Evolutionary conservation across 2,797 vertebrate genomes (phyloP), one percentile per base, ranked within the genome.

Genomic region (Amblyopsis hoosieri): DNA sequence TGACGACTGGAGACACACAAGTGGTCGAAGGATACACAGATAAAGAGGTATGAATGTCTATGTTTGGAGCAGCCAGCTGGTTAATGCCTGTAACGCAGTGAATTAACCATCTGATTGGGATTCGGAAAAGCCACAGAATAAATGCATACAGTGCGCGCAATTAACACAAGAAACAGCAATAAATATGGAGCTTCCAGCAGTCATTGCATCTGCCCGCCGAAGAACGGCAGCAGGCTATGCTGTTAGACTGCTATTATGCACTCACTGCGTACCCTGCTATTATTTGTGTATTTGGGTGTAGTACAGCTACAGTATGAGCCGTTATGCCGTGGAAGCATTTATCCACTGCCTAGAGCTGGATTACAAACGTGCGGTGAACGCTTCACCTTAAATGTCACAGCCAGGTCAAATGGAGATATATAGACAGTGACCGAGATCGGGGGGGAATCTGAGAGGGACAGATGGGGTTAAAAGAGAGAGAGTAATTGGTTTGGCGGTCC

Each of bases 41-140:
- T 59, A 49, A 67, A 69, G 66, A 66, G 45, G 51, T 45, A 67
- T 59, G 54, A 69, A 42, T 12, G 15, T 67, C 62, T 60, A 67
- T 68, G 69, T 75, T 78, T 49, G 10, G 51, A 83, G 29, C 33
- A 50, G 77, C 61, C 83, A 87, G 81, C 81, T 86, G 85, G 60
- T 79, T 79, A 68, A 82, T 76, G 69, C 75, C 79, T 54, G 46
- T 54, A 75, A 72, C 71, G 67, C 69, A 75, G 78, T 76, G 82
- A 82, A 89, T 86, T 81, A 87, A 75, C 76, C 73, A 74, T 79
- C 77, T 82, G 87, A 89, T 89, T 86, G 78, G 81, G 79, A 79
- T 86, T 80, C 81, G 72, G 37, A 84, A 84, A 86, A 73, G 76
- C 72, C 1, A 61, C 64, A 74, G 74, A 80, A 62, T 61, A 85